Base-by-base conservation (phyloP, 2,113 vertebrate genomes). In the Pachypanchax playfairii region DNA sequence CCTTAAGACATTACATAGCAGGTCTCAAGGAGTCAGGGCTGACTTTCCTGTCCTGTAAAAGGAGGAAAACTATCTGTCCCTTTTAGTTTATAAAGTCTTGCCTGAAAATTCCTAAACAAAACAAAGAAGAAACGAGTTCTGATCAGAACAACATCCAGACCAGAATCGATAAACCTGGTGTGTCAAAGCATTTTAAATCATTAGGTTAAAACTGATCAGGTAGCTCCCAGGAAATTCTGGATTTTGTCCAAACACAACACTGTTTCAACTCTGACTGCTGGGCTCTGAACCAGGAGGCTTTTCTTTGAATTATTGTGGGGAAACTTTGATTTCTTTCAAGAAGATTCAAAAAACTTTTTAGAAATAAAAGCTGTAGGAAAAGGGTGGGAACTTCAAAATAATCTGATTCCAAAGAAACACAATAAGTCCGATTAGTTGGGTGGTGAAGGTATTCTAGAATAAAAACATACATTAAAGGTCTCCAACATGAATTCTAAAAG, bases 161-260 rank as follows among this genome's bases (percentile, higher is more conserved):
- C n/a, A 24, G 35, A 22, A 25, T 25, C 1, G 9, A 24, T 35
- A 20, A 0, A 43, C 38, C 44, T 61, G 42, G 61, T 69, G 53
- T 47, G 17, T 56, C 65, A 50, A 1, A 47, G n/a, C n/a, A 43
- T 43, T 21, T 46, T 17, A 33, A 72, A 53, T 72, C 63, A 59
- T 42, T 8, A 17, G 33, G 55, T 69, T 76, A 50, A 58, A 54
- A 64, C 66, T 57, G 69, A 14, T 22, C n/a, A 4, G 41, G 57
- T 24, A 42, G 61, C 41, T 70, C 71, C 58, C 24, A 38, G 56
- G 51, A 55, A 70, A 73, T 50, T 66, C 57, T 73, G 67, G 67
- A 63, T 70, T 64, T 66, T 6, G 7, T n/a, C 28, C n/a, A 13
- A 53, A 65, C 51, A 70, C 35, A 15, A 74, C 55, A 59, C 39